A percentile compares a stretch with the other conserved stretches of the same genome.
Conservation (phyloP, 1,140 invertebrate genomes). For the Portunus trituberculatus region DNA sequence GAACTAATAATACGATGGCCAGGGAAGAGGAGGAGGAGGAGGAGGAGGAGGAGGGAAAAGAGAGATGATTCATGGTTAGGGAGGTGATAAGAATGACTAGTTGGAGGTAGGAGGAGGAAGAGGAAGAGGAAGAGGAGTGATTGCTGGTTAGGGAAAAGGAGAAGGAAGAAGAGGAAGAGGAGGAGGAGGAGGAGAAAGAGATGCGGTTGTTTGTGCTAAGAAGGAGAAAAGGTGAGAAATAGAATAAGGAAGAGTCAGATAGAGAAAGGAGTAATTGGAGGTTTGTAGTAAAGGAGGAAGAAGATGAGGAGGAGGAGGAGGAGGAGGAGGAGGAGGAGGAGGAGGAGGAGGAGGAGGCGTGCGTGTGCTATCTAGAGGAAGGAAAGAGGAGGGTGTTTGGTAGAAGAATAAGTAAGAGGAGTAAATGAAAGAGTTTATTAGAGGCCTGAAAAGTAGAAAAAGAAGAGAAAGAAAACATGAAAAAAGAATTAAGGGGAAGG, state of each 20-base stretch:
- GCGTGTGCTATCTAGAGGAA: neutral
- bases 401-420: neutral
- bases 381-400: neutral
- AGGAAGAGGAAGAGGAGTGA: constrained; percentile 34
- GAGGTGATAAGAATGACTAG: neutral
- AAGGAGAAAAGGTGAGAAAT: neutral
- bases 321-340: neutral
- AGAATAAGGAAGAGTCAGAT: neutral
- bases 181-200: neutral
- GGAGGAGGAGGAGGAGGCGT: neutral
- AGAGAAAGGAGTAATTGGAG: neutral
- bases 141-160: neutral
- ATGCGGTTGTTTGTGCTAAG: neutral
- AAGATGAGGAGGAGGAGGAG: neutral
- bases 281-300: neutral
- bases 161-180: neutral
- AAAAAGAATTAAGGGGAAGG: neutral
- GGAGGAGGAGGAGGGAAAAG: constrained; percentile 13
- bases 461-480: too few relatives aligned
- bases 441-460: too few relatives aligned
- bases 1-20: neutral
- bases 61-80: neutral
- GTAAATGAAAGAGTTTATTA: too few relatives aligned
- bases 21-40: neutral
- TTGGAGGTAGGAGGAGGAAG: neutral